Conservation (phyloP, 2,113 vertebrate species). For the Xiphophorus maculatus region DNA sequence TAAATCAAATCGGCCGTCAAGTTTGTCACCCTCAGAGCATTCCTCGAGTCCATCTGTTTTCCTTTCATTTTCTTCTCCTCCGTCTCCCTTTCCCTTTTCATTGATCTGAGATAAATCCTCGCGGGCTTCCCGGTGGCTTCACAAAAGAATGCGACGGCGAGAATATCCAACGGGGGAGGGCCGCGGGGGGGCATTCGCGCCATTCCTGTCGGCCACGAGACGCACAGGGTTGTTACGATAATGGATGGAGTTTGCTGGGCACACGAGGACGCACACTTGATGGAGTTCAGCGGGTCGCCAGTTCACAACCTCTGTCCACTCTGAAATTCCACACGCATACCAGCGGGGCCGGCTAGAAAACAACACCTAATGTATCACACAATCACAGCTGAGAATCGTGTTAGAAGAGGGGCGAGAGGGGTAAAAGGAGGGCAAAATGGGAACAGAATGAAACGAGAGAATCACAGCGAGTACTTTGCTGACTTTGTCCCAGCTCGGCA, state of each 20-base stretch:
- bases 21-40: slow-evolving; percentile 28
- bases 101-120: slow-evolving; percentile 45
- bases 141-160: slow-evolving; percentile 56
- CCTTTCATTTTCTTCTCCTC: slow-evolving; percentile 9
- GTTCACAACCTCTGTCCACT: slow-evolving; percentile 58
- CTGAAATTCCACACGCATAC: slow-evolving; percentile 56
- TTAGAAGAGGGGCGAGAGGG: not conserved
- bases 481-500: not conserved
- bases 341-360: slow-evolving; percentile 11
- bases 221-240: slow-evolving; percentile 46
- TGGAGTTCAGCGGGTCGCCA: slow-evolving; percentile 48
- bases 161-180: slow-evolving; percentile 38
- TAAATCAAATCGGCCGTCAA: slow-evolving; percentile 44
- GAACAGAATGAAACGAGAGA: not conserved
- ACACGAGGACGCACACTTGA: slow-evolving; percentile 30
- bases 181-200: slow-evolving; percentile 31
- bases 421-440: not conserved
- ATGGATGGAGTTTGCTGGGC: slow-evolving; percentile 54
- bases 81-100: slow-evolving; percentile 35
- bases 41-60: slow-evolving; percentile 15
- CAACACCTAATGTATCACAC: slow-evolving; percentile 13
- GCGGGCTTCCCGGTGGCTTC: slow-evolving; percentile 40
- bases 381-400: not conserved
- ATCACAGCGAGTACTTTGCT: not conserved
- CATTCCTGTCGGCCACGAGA: slow-evolving; percentile 42